These are phyloP conservation scores for Himalopsyche tibetana DNA, from an alignment of 2,888 invertebrate genomes.

Conservation along the genomic window DNA sequence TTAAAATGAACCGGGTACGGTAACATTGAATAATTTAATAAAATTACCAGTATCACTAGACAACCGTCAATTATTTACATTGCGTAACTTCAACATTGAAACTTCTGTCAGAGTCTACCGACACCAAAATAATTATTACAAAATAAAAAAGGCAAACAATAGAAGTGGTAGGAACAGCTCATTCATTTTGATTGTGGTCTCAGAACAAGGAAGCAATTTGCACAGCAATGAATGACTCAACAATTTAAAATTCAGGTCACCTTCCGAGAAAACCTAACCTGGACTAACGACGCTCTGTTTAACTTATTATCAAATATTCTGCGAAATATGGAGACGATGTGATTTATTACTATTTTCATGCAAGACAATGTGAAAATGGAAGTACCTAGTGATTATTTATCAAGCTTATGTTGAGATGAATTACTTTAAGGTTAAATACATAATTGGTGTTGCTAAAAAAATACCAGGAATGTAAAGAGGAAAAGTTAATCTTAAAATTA, in stretches of 20 bases:
- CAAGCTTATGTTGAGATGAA: neutral
- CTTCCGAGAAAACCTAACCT: slow-evolving; percentile 18
- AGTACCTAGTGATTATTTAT: neutral
- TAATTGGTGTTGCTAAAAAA: too few species aligned
- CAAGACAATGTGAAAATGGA: neutral
- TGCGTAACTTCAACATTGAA: slow-evolving; percentile 32
- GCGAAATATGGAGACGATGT: neutral
- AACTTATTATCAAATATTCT: neutral
- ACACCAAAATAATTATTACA: slow-evolving; percentile 11
- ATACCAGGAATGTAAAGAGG: too few species aligned
- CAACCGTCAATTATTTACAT: slow-evolving; percentile 10
- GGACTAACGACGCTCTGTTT: neutral
- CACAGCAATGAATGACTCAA: slow-evolving; percentile 25
- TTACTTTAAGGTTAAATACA: too few species aligned
- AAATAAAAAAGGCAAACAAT: slow-evolving; percentile 26
- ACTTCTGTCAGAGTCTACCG: slow-evolving; percentile 10
- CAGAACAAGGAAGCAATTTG: slow-evolving; percentile 35
- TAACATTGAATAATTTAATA: slow-evolving; percentile 15
- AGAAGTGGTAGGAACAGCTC: slow-evolving; percentile 9
- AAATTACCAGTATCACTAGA: neutral
- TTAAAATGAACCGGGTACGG: neutral
- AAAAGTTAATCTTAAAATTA: too few species aligned
- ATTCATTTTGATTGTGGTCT: slow-evolving; percentile 25
- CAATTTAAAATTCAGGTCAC: slow-evolving; percentile 44
- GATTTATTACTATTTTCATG: neutral